Evolutionary conservation across 2,888 invertebrate species (phyloP).

Genomic region (Callimorpha dominula): DNA sequence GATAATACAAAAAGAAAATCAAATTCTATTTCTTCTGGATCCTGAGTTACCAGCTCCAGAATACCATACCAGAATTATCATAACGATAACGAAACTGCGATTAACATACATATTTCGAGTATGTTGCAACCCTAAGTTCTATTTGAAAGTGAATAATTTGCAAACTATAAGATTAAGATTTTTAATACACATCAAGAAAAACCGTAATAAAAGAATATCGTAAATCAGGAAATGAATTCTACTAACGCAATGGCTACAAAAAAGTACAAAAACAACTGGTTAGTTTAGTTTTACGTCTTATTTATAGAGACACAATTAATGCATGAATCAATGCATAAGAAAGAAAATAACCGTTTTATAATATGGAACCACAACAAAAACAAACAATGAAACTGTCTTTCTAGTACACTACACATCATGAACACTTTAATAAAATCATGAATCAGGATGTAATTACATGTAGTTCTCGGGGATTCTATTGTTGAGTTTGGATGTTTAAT

Average conservation of each 20-base stretch:
- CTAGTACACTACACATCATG: not conserved
- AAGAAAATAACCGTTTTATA: not conserved
- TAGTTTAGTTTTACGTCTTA: not conserved
- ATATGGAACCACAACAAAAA: not conserved
- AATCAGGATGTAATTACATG: not conserved
- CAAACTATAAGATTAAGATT: not conserved
- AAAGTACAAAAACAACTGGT: not conserved
- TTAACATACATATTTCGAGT: not conserved
- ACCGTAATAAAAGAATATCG: not conserved
- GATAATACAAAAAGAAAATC: too few species aligned
- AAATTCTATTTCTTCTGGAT: too few species aligned
- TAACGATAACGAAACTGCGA: too few species aligned
- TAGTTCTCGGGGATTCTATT: not conserved
- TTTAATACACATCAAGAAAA: not conserved
- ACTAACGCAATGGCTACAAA: not conserved
- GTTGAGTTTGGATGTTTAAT: not conserved
- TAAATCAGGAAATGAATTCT: not conserved
- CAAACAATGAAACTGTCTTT: not conserved
- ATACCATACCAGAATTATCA: too few species aligned
- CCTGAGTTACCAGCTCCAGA: too few species aligned
- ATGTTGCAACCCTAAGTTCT: not conserved
- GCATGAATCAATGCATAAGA: not conserved
- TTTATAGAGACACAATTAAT: too few species aligned
- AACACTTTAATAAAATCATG: not conserved
- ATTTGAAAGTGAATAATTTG: not conserved